Percentiles rank a stretch among this genome's conserved stretches.
Evolutionary conservation across 2,888 invertebrate genomes (phyloP).

Genomic region (Mystacides longicornis): DNA sequence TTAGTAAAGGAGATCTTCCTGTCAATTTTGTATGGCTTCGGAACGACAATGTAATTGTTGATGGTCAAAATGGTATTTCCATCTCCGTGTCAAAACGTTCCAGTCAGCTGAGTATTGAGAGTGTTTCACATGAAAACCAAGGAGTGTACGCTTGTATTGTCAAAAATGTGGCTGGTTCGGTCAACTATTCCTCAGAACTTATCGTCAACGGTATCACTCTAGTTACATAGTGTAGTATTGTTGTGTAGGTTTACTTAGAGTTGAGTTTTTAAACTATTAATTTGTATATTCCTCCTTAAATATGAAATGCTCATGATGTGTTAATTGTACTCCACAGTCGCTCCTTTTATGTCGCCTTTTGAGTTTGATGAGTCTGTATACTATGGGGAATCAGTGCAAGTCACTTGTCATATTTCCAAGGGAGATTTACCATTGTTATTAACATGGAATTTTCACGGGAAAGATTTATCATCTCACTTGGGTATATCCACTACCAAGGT

Average conservation of each 20-base stretch:
- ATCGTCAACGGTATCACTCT: slow-evolving; percentile 28
- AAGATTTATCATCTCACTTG: slow-evolving; percentile 37
- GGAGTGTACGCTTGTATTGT: slow-evolving; percentile 61
- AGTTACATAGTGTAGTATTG: not conserved
- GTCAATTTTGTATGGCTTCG: slow-evolving; percentile 63
- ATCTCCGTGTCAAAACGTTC: slow-evolving; percentile 42
- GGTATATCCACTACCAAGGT: slow-evolving; percentile 58
- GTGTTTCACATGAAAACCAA: slow-evolving; percentile 49
- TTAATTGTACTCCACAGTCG: slow-evolving; percentile 41
- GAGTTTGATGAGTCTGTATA: slow-evolving; percentile 51
- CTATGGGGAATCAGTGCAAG: slow-evolving; percentile 52
- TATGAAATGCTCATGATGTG: no score
- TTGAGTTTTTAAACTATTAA: no score
- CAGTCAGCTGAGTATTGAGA: slow-evolving; percentile 47
- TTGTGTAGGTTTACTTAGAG: no score
- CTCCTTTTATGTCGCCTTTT: slow-evolving; percentile 53
- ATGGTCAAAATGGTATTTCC: slow-evolving; percentile 42
- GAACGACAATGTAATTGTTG: slow-evolving; percentile 46
- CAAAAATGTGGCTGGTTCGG: slow-evolving; percentile 50
- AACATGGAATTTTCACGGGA: slow-evolving; percentile 61
- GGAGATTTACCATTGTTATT: slow-evolving; percentile 67
- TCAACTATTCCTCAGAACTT: slow-evolving; percentile 33
- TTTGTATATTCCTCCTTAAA: no score
- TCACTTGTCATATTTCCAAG: slow-evolving; percentile 47
- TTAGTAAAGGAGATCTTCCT: slow-evolving; percentile 63